Base-by-base conservation (phyloP, 2,888 invertebrate species). In the Andrena dorsata region DNA sequence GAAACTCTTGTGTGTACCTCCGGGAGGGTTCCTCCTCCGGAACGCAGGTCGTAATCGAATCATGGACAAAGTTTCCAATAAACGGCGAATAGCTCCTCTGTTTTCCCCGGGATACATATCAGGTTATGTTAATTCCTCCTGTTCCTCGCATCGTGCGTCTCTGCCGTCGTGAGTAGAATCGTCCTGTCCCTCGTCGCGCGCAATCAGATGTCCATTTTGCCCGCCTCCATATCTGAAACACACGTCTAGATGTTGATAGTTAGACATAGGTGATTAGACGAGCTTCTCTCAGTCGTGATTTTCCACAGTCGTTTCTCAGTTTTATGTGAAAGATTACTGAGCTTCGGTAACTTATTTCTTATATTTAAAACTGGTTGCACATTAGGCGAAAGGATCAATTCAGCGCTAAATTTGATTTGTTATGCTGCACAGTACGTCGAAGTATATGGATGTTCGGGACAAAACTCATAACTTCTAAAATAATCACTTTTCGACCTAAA, bases 91-190 rank as follows among this genome's bases (percentile, higher is more conserved):
- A 49, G 32, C 70, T 65, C 72, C 53, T 69, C 65, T 61, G 58
- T 63, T 80, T 73, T 20, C 10, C 10, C 30, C 23, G 26, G n/a
- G 10, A 56, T 26, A 41, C 41, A 16, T 41, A 64, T 72, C 80
- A 41, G 70, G 64, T 83, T 76, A 83, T 76, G 83, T 58, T 83
- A 80, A 84, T 84, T 69, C 20, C 41, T 8, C 53, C 8, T 35
- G 47, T 58, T 76, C 32, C n/a, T 23, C 56, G 56, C 41, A 28
- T 47, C 20, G 32, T 20, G 13, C 53, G 26, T 51, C 28, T 64
- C 20, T 61, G 8, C 8, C 28, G 23, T 4, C 23, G 23, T 5
- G 26, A 49, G 51, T n/a, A 28, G 72, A 28, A 49, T 61, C 30
- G 35, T 16, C 8, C 23, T 30, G 56, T 65, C 16, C n/a, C 49